Base-by-base conservation (phyloP, 1,140 invertebrate genomes). In the Copidosoma floridanum region DNA sequence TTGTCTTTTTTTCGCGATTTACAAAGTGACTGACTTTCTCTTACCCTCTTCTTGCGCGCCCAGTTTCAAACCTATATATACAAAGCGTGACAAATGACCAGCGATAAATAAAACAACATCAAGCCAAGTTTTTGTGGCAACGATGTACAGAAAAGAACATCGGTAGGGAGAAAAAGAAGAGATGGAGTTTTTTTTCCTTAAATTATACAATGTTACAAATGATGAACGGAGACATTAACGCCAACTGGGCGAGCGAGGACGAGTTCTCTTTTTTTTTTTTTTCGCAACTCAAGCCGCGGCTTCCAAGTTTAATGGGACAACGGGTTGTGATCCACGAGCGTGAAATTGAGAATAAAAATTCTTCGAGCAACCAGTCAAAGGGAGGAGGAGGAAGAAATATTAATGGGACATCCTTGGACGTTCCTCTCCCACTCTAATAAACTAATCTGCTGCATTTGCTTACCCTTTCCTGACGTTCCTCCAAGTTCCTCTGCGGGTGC, bases 261-360 rank as follows among this genome's bases (percentile, higher is more conserved):
- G 18, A 32, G 38, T 44, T 40, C 18, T 32, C 20, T 37, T 24
- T 40, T 37, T 55, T 52, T 51, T 24, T 40, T 44, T 35, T 23
- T 38, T 29, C 41, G 29, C 18, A 20, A 37, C 44, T 53, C 53
- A 38, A 51, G 23, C 18, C 46, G 52, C 52, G 55, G 56, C 55
- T 48, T 54, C 37, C 32, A 51, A 55, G 55, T 63, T 68, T 68
- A 64, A 68, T 66, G 61, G 60, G 61, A 68, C 59, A 65, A 59
- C 59, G 46, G 54, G 26, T n/a, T 46, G 32, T 18, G 46, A 26
- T 35, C 29, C 35, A 41, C n/a, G 47, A 62, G 61, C 61, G 62
- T 66, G 53, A 68, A 68, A 68, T 66, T 68, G 63, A 41, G 35
- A 66, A 64, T 65, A 56, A 66, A 63, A 60, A 58, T 64, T 66